Conservation (phyloP, 2,797 vertebrate species). For the Heterohyrax brucei region DNA sequence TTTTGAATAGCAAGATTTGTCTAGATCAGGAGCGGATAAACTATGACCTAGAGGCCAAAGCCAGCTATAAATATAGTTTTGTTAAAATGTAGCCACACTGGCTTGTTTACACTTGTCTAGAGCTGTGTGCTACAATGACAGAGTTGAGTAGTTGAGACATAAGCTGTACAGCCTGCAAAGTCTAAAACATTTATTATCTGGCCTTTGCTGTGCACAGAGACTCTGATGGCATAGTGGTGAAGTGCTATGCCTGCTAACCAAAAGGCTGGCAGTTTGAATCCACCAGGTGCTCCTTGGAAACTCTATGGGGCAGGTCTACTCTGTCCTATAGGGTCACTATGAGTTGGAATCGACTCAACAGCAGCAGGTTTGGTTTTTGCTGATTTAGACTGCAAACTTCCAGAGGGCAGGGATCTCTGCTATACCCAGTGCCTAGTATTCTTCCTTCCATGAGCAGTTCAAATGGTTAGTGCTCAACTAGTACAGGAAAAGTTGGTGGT, state of each 20-base stretch:
- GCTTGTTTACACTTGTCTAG: neutral
- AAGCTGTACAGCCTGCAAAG: neutral
- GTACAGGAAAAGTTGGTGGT: too few species aligned
- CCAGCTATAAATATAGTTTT: neutral
- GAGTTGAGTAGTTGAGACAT: neutral
- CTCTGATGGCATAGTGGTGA: too few species aligned
- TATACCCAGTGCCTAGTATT: neutral
- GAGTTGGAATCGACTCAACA: too few species aligned
- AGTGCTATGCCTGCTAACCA: too few species aligned
- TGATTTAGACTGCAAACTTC: neutral
- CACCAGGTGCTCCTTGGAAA: too few species aligned
- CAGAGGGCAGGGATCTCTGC: neutral
- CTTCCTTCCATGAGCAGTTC: neutral
- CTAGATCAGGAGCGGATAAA: neutral
- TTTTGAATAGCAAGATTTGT: neutral
- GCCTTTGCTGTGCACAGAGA: neutral
- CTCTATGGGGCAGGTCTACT: too few species aligned
- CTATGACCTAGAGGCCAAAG: neutral
- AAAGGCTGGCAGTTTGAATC: too few species aligned
- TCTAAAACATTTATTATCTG: neutral
- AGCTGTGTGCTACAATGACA: too few species aligned
- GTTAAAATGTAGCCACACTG: neutral
- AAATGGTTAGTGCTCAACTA: neutral
- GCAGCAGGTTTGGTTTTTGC: neutral
- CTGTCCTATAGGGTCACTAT: too few species aligned